Conservation (phyloP, 2,113 vertebrate genomes). For the Neogobius melanostomus region DNA sequence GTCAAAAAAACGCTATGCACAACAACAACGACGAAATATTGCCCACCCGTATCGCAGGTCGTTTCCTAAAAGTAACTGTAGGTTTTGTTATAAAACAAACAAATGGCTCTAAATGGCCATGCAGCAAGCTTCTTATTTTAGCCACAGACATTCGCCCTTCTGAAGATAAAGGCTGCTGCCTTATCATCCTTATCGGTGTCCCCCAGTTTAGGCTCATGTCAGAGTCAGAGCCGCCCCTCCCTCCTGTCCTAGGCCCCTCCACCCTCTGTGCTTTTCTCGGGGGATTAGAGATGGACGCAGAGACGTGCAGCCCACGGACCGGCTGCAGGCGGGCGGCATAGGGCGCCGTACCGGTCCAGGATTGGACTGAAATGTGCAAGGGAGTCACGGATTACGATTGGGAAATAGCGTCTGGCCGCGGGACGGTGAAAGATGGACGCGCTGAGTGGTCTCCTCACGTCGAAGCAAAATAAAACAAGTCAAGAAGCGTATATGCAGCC, state of each 20-base stretch:
- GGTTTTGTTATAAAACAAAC: too few relatives aligned
- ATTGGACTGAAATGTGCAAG: conserved; percentile 31
- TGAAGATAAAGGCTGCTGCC: conserved; percentile 7
- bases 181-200: conserved; percentile 15
- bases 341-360: conserved; percentile 40
- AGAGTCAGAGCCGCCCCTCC: conserved; percentile 1
- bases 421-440: conserved; percentile 27
- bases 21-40: too few relatives aligned
- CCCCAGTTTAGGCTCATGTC: conserved; percentile 18
- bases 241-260: neutral
- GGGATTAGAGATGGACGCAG: conserved; percentile 63
- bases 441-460: conserved; percentile 13
- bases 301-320: conserved; percentile 48
- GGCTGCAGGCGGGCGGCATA: conserved; percentile 45
- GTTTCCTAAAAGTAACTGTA: too few relatives aligned
- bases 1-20: too few relatives aligned
- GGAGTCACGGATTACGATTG: conserved; percentile 26
- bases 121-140: neutral
- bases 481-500: conserved; percentile 26
- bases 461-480: conserved; percentile 26
- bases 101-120: neutral
- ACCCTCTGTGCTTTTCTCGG: conserved; percentile 26
- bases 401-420: conserved; percentile 27
- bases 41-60: too few relatives aligned
- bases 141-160: neutral